phyloP scores from a whole-genome alignment of 2,113 vertebrate genomes.

The Catharus bicknelli region DNA sequence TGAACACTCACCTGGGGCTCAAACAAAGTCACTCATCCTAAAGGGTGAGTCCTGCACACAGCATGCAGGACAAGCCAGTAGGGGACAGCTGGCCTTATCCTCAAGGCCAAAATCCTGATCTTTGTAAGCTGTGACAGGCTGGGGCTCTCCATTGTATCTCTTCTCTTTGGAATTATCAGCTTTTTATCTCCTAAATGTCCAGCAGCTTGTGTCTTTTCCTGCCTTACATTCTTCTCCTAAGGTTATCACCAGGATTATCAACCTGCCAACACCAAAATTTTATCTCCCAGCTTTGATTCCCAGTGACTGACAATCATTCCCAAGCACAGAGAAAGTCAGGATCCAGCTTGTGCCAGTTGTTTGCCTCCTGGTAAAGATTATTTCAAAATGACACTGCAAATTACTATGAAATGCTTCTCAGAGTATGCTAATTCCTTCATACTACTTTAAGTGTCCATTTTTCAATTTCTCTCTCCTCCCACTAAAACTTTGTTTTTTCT shows the following conservation, averaged over 20 bases:
- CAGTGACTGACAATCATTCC: not conserved
- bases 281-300: not conserved
- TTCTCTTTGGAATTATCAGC: not conserved
- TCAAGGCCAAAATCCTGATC: not conserved
- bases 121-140: not conserved
- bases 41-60: not conserved
- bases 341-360: not conserved
- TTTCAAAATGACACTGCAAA: not conserved
- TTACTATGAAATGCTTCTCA: not conserved
- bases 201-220: not conserved
- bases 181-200: not conserved
- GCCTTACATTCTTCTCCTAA: not conserved
- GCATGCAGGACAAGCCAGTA: rapidly evolving
- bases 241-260: not conserved
- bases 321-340: not conserved
- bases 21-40: not conserved
- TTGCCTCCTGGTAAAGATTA: not conserved
- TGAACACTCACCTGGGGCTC: not conserved
- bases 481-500: not conserved
- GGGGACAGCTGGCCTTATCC: not conserved
- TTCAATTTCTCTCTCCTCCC: not conserved
- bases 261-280: not conserved
- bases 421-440: not conserved
- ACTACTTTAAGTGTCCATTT: not conserved
- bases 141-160: not conserved